phyloP scores from a whole-genome alignment of 2,113 vertebrate genomes.

The Protobothrops mucrosquamatus region DNA sequence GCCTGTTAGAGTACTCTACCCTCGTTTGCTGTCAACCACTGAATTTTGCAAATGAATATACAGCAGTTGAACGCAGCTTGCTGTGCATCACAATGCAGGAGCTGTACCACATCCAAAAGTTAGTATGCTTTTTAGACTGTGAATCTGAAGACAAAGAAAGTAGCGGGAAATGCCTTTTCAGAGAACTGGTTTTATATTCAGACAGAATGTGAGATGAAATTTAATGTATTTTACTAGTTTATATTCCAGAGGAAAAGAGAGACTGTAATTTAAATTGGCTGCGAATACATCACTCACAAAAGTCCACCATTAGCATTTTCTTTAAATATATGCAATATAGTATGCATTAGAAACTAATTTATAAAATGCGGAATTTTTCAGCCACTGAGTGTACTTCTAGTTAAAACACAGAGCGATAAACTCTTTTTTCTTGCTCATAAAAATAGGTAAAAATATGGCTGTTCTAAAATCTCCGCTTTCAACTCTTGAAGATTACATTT shows the following conservation, averaged over 20 bases:
- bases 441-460: neutral
- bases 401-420: slow-evolving; percentile 34
- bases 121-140: slow-evolving; percentile 25
- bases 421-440: neutral
- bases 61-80: neutral
- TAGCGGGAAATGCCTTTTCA: slow-evolving; percentile 46
- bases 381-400: slow-evolving; percentile 2
- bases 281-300: slow-evolving; percentile 60
- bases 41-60: neutral
- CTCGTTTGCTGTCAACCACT: neutral
- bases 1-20: slow-evolving; percentile 28
- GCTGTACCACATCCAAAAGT: slow-evolving; percentile 35
- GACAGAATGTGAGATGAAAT: slow-evolving; percentile 61
- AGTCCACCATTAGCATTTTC: slow-evolving; percentile 65
- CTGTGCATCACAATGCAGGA: neutral
- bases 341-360: slow-evolving; percentile 50
- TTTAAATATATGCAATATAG: slow-evolving; percentile 38
- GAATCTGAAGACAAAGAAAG: slow-evolving; percentile 54
- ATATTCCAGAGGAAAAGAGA: slow-evolving; percentile 44
- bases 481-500: neutral
- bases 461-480: neutral
- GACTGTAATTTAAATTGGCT: slow-evolving; percentile 33
- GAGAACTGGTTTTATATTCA: slow-evolving; percentile 52
- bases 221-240: slow-evolving; percentile 61
- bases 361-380: slow-evolving; percentile 18